These are phyloP conservation scores for Panonychus citri DNA, from an alignment of 1,140 invertebrate genomes.

Conservation along the genomic window DNA sequence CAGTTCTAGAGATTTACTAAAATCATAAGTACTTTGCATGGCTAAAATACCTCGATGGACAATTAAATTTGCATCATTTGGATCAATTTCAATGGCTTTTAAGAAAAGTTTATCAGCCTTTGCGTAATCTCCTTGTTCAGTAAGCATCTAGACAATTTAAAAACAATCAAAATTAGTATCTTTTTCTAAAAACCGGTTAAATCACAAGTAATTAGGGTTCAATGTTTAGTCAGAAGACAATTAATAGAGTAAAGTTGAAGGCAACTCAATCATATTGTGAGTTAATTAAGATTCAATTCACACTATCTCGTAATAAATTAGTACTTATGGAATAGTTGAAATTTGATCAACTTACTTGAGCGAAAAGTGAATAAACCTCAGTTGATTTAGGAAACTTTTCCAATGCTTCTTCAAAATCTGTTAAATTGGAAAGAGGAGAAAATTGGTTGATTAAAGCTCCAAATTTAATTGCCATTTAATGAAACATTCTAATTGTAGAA, in stretches of 20 bases:
- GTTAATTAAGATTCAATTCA: too few relatives aligned
- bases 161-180: constrained; percentile 11
- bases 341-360: constrained; percentile 39
- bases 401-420: constrained; percentile 44
- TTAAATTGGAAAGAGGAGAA: constrained; percentile 1
- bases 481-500: constrained; percentile 2
- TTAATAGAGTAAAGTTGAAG: too few relatives aligned
- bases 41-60: constrained; percentile 61
- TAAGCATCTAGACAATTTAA: constrained; percentile 31
- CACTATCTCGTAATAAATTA: too few relatives aligned
- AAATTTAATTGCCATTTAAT: background rate
- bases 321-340: too few relatives aligned
- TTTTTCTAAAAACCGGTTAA: too few relatives aligned
- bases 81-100: constrained; percentile 54
- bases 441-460: too few relatives aligned
- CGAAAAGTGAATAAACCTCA: constrained; percentile 46
- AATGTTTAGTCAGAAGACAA: too few relatives aligned
- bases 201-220: too few relatives aligned
- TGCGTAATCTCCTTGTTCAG: constrained; percentile 52
- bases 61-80: constrained; percentile 54
- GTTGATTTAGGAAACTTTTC: constrained; percentile 54
- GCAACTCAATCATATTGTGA: too few relatives aligned
- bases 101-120: constrained; percentile 56
- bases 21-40: constrained; percentile 51
- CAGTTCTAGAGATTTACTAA: constrained; percentile 48